Evolutionary conservation across 1,140 invertebrate species (phyloP), one percentile per base, ranked within the genome.

Genomic region (Microvelia longipes): DNA sequence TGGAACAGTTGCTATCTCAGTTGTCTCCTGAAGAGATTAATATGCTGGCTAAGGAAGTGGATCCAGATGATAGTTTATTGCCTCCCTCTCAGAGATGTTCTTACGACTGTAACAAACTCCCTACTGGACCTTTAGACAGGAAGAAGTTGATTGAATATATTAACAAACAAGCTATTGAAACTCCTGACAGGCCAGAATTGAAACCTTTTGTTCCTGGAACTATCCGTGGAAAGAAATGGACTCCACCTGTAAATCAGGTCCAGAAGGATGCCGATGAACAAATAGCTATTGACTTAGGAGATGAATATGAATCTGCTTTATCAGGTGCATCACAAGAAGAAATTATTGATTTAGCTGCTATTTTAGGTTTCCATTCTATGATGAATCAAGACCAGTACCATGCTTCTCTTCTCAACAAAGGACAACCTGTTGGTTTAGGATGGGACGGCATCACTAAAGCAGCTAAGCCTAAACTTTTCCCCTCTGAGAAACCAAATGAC

Each of bases 361-460:
- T 98, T 81, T 85, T 98, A 72, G 97, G 97, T 76, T 97, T 99
- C 84, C 96, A 98, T 82, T 98, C 96, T 67, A 98, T 99, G 92
- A 92, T 99, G 88, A 99, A 98, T 82, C 97, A 99, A 85, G 95
- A 98, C 79, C 97, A 99, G 81, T 99, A 98, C 81, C 94, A 98
- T 81, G 95, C 96, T 68, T 97, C 96, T 61, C 80, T 96, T 67
- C 79, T 93, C 70, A 95, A 95, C 82, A 94, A 94, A 81, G 91
- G 90, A 25, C 91, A 94, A 79, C 90, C 90, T 0, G 84, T 92
- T 71, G 90, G 90, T 66, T 81, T 93, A 70, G 91, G 91, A 70
- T 94, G 91, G 91, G 91, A 93, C 78, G 94, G 93, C 74, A 89
- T 96, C 74, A 98, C 95, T 13, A 97, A 96, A 84, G 91, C 93